phyloP scores from a whole-genome alignment of 2,888 invertebrate genomes.

The Selenia dentaria region DNA sequence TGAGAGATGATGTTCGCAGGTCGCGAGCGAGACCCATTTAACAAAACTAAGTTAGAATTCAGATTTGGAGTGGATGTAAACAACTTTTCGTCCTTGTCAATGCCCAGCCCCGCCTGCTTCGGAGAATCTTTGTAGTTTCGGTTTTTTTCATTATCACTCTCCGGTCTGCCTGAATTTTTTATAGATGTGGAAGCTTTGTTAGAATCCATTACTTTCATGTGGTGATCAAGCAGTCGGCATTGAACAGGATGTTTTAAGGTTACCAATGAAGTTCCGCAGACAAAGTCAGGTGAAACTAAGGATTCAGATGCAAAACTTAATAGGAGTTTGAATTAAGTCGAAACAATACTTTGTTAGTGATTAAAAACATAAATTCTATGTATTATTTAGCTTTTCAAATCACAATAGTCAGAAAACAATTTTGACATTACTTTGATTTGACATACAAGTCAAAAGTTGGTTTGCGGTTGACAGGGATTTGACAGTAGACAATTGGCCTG shows the following conservation, averaged over 20 bases:
- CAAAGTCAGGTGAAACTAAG: background rate
- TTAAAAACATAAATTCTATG: too few species aligned
- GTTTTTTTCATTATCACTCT: constrained; percentile 54
- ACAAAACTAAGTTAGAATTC: constrained; percentile 50
- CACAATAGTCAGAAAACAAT: constrained; percentile 18
- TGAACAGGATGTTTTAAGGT: constrained; percentile 65
- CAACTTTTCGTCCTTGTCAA: constrained; percentile 56
- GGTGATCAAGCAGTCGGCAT: constrained; percentile 66
- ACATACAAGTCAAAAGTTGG: too few species aligned
- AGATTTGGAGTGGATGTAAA: constrained; percentile 63
- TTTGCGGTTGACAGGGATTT: too few species aligned
- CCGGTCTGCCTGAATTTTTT: constrained; percentile 51
- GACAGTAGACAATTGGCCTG: too few species aligned
- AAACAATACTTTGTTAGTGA: constrained; percentile 1
- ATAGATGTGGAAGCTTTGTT: constrained; percentile 54
- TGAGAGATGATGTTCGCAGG: constrained; percentile 41
- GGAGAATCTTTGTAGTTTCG: constrained; percentile 48
- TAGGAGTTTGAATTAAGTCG: background rate
- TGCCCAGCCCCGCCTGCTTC: constrained; percentile 46
- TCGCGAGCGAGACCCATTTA: constrained; percentile 54
- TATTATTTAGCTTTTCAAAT: constrained; percentile 6
- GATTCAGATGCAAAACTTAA: background rate
- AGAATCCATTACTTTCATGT: constrained; percentile 70
- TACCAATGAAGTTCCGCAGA: constrained; percentile 25
- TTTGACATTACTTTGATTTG: constrained; percentile 27